These are phyloP conservation scores for Hoplostethus atlanticus DNA, from an alignment of 2,797 vertebrate genomes.

Conservation along the genomic window DNA sequence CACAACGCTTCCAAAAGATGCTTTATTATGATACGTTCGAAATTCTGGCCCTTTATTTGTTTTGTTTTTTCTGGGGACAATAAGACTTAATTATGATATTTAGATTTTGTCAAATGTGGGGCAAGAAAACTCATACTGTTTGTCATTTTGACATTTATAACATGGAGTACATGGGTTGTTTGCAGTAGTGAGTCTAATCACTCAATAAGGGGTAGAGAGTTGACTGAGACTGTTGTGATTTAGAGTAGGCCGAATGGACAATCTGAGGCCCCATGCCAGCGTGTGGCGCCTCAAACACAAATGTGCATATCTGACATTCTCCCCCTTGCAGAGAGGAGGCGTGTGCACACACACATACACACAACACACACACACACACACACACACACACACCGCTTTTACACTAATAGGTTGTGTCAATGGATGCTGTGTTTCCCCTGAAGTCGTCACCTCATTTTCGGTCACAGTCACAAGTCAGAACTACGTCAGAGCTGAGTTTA, in stretches of 20 bases:
- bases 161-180: not conserved
- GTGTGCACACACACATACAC: conserved; percentile 6
- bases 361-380: conserved; percentile 17
- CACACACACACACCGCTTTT: conserved; percentile 6
- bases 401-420: conserved; percentile 13
- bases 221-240: conserved; percentile 54
- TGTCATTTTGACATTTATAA: not conserved
- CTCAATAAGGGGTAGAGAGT: conserved; percentile 9
- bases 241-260: conserved; percentile 61
- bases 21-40: not conserved
- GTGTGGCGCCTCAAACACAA: conserved; percentile 51
- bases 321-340: conserved; percentile 17
- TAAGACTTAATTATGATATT: no score
- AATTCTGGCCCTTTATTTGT: not conserved
- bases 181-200: not conserved
- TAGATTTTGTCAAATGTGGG: not conserved
- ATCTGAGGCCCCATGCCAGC: conserved; percentile 58
- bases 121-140: not conserved
- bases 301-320: conserved; percentile 51
- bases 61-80: not conserved
- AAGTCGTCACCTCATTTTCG: conserved; percentile 13
- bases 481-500: conserved; percentile 20
- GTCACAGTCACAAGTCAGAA: conserved; percentile 21
- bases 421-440: conserved; percentile 38
- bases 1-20: no score